Conservation (phyloP, 2,888 invertebrate genomes). For the Volucella zonaria region DNA sequence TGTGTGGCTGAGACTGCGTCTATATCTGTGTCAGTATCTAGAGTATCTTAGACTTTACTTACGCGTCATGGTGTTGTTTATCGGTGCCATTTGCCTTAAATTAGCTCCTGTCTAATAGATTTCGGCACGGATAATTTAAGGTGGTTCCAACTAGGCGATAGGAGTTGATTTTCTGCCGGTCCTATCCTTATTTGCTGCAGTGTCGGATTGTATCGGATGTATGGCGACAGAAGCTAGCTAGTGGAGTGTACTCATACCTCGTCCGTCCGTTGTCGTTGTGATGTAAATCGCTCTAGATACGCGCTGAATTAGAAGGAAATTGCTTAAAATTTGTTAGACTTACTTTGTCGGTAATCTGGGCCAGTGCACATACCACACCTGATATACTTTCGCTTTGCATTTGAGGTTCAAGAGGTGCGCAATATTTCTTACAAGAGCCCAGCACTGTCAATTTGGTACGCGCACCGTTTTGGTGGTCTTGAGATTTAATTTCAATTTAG, state of each 20-base stretch:
- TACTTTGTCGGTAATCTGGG: slow-evolving; percentile 68
- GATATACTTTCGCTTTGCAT: slow-evolving; percentile 55
- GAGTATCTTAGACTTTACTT: slow-evolving; percentile 65
- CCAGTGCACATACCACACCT: slow-evolving; percentile 71
- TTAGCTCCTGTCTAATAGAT: slow-evolving; percentile 74
- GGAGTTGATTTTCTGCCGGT: slow-evolving; percentile 34
- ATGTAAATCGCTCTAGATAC: slow-evolving; percentile 65
- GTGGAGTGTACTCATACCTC: slow-evolving; percentile 39
- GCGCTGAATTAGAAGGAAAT: slow-evolving; percentile 68
- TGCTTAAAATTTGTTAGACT: slow-evolving; percentile 72
- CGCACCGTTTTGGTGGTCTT: no score
- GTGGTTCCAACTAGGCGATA: slow-evolving; percentile 60
- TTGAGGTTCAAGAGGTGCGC: slow-evolving; percentile 35
- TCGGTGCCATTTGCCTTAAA: slow-evolving; percentile 73
- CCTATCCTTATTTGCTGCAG: slow-evolving; percentile 56
- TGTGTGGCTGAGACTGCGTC: slow-evolving; percentile 4
- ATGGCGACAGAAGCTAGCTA: slow-evolving; percentile 65
- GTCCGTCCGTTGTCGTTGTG: neutral
- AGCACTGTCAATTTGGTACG: no score
- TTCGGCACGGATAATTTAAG: slow-evolving; percentile 73
- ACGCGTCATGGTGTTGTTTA: slow-evolving; percentile 73
- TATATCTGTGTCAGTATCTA: slow-evolving; percentile 4
- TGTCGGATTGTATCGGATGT: slow-evolving; percentile 55
- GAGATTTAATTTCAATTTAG: no score
- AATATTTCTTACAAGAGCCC: neutral